Evolutionary conservation across 2,113 vertebrate genomes (phyloP).

Genomic region (Phoenicopterus ruber): DNA sequence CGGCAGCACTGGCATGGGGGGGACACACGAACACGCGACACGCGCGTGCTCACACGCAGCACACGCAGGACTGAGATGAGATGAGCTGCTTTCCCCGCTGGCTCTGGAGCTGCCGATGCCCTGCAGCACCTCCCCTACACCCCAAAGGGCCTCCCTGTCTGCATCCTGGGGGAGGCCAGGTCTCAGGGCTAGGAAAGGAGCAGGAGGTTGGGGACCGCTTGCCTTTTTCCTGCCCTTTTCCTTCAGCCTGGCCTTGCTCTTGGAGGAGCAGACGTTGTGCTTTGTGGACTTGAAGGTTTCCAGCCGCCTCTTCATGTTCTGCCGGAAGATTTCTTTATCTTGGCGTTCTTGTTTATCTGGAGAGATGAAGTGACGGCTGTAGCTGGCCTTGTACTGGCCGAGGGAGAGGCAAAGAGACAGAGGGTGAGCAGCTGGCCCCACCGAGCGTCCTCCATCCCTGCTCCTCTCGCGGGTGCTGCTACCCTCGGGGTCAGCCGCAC

Average conservation of each 20-base stretch:
- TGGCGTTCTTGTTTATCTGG: slow-evolving; percentile 89
- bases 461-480: background rate
- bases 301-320: slow-evolving; percentile 94
- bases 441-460: background rate
- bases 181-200: background rate
- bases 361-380: slow-evolving; percentile 95
- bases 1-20: background rate
- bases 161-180: background rate
- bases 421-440: slow-evolving; percentile 34
- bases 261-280: slow-evolving; percentile 79
- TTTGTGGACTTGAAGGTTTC: slow-evolving; percentile 93
- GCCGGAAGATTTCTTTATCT: slow-evolving; percentile 93
- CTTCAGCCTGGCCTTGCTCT: slow-evolving; percentile 83
- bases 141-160: background rate
- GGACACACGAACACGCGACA: accelerated
- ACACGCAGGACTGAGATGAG: background rate
- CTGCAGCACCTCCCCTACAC: background rate
- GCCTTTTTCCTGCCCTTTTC: slow-evolving; percentile 91
- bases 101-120: background rate
- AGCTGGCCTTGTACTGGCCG: slow-evolving; percentile 91
- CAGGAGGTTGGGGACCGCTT: background rate
- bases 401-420: slow-evolving; percentile 67
- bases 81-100: accelerated
- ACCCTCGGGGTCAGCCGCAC: background rate
- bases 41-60: accelerated